Evolutionary conservation across 2,797 vertebrate genomes (phyloP).

Genomic region (Falco novaeseelandiae): DNA sequence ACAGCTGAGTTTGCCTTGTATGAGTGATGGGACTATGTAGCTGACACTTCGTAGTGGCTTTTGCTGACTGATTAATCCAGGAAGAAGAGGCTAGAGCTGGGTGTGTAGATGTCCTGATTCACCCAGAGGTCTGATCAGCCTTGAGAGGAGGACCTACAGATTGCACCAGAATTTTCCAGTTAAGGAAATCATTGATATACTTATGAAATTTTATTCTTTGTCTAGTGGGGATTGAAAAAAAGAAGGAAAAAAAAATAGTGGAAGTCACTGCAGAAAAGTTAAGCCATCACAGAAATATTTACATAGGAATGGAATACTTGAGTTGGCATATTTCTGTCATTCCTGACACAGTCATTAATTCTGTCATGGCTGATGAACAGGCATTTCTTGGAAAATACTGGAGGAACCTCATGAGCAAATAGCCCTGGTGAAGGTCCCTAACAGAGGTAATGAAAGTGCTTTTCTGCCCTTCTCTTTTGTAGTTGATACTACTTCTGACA

Average conservation of each 20-base stretch:
- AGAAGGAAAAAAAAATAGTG: background rate
- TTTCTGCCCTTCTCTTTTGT: background rate
- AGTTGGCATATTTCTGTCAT: background rate
- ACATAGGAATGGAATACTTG: background rate
- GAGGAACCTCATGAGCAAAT: background rate
- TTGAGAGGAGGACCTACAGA: background rate
- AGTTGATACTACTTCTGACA: background rate
- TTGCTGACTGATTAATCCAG: slow-evolving; percentile 7
- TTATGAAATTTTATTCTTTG: background rate
- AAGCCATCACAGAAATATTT: background rate
- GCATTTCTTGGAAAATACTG: background rate
- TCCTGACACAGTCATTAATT: background rate
- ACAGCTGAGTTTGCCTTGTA: slow-evolving; percentile 55
- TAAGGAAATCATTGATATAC: background rate
- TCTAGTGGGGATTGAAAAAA: background rate
- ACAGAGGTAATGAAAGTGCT: background rate
- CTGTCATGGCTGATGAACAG: background rate
- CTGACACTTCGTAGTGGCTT: slow-evolving; percentile 5
- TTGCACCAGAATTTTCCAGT: background rate
- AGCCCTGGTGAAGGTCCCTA: background rate
- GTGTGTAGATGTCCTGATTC: background rate
- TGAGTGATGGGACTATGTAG: slow-evolving; percentile 25
- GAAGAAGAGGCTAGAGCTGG: background rate
- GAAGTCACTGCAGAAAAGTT: background rate
- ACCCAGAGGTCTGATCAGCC: background rate